Percentiles rank a stretch among this genome's conserved stretches.
Conservation (phyloP, 2,113 vertebrate genomes). For the Zapus hudsonius region DNA sequence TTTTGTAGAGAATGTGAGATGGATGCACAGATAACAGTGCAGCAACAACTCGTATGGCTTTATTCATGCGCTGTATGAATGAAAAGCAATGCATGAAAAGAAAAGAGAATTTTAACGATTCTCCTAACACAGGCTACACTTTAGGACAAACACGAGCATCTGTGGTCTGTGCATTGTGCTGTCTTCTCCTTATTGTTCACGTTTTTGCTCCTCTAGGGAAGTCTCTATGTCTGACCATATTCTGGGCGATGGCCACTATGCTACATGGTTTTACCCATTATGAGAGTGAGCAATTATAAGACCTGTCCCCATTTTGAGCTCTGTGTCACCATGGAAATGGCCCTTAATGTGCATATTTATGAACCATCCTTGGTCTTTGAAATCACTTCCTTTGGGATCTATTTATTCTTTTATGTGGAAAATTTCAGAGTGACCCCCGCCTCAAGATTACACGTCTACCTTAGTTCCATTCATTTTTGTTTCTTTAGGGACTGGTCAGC, state of each 20-base stretch:
- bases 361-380: neutral
- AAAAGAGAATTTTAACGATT: too few relatives aligned
- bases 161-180: neutral
- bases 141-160: neutral
- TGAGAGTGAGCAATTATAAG: neutral
- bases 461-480: neutral
- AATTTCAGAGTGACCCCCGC: neutral
- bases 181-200: neutral
- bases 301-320: slow-evolving; percentile 8
- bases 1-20: too few relatives aligned
- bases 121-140: too few relatives aligned
- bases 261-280: neutral
- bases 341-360: neutral
- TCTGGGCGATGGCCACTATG: neutral
- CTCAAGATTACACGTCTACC: neutral
- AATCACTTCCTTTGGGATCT: neutral
- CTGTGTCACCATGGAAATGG: slow-evolving; percentile 24
- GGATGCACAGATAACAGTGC: too few relatives aligned
- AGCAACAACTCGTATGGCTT: too few relatives aligned
- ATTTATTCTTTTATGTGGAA: neutral
- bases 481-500: neutral
- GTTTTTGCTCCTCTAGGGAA: neutral
- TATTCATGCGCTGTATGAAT: too few relatives aligned
- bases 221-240: neutral
- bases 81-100: too few relatives aligned